Conservation (phyloP, 2,888 invertebrate species). For the Rapana venosa region DNA sequence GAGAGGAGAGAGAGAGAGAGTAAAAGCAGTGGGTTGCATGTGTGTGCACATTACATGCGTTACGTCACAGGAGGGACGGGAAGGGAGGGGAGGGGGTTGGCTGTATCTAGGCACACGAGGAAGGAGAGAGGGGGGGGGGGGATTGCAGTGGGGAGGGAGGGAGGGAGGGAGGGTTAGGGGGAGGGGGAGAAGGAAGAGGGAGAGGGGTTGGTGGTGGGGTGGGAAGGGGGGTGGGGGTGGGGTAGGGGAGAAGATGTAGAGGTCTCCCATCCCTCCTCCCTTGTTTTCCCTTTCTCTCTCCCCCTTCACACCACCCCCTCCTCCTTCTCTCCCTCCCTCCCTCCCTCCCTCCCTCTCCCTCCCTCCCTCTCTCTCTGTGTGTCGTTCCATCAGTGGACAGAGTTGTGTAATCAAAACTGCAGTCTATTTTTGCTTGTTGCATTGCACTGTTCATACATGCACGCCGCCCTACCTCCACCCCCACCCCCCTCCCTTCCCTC, state of each 20-base stretch:
- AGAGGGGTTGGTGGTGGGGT: background rate
- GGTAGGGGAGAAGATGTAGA: background rate
- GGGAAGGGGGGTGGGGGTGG: background rate
- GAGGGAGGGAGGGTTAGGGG: background rate
- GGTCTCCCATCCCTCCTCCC: too few relatives aligned
- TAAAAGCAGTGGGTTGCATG: background rate
- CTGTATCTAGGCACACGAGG: background rate
- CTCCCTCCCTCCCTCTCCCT: background rate
- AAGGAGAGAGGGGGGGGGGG: background rate
- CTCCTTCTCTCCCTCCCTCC: background rate
- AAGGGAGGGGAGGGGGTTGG: background rate
- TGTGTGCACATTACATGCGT: slow-evolving; percentile 7
- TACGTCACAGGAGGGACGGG: background rate
- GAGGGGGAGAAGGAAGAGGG: background rate
- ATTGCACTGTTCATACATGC: slow-evolving; percentile 32
- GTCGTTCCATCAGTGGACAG: background rate
- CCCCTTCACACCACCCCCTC: too few relatives aligned
- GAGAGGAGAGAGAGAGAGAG: background rate
- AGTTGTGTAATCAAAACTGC: slow-evolving; percentile 14
- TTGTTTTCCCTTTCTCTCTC: too few relatives aligned
- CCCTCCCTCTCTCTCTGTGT: too few relatives aligned
- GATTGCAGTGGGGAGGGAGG: background rate
- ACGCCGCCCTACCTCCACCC: background rate
- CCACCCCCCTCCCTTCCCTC: background rate
- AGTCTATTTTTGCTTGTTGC: slow-evolving; percentile 34